phyloP scores from a whole-genome alignment of 2,797 vertebrate genomes.

The Vireo griseus region DNA sequence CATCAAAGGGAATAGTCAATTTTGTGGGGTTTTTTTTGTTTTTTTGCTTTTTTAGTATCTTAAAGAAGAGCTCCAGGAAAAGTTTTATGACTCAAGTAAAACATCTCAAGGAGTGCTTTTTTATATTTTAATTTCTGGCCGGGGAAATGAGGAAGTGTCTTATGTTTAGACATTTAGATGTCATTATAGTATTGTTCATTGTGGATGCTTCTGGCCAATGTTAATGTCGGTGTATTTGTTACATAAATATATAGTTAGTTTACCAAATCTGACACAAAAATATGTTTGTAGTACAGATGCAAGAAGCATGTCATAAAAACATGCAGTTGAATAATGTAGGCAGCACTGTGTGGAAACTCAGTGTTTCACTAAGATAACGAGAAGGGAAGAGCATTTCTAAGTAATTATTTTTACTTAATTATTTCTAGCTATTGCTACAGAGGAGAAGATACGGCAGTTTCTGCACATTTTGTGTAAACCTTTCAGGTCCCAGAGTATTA shows the following conservation, averaged over 20 bases:
- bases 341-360: not conserved
- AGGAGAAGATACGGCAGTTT: not conserved
- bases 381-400: not conserved
- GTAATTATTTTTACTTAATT: not conserved
- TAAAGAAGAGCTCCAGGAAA: not conserved
- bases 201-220: not conserved
- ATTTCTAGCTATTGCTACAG: not conserved
- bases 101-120: not conserved
- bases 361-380: not conserved
- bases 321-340: not conserved
- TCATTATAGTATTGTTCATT: not conserved
- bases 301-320: not conserved
- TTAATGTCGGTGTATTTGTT: not conserved
- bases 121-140: not conserved
- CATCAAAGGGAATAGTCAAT: not conserved
- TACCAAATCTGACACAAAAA: not conserved
- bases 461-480: not conserved
- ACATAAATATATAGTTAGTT: not conserved
- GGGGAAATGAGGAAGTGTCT: not conserved
- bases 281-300: not conserved
- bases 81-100: not conserved
- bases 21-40: too few relatives aligned
- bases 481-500: not conserved
- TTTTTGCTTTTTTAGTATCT: too few relatives aligned
- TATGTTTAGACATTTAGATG: not conserved